phyloP scores from a whole-genome alignment of 92 coral and sea anemone genomes.

The Hydrozoanthus gracilis region DNA sequence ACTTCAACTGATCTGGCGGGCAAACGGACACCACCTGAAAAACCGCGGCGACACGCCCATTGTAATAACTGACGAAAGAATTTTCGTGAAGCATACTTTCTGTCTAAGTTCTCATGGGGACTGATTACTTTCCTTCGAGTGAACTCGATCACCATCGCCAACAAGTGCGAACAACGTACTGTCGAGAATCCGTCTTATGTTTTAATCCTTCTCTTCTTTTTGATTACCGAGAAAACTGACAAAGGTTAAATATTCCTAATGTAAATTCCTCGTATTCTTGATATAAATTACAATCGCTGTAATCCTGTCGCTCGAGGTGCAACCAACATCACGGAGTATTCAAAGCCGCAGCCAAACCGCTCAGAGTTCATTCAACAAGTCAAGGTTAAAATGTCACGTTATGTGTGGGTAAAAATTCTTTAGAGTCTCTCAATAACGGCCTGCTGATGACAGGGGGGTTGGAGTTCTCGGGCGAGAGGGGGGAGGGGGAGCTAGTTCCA shows the following conservation, averaged over 20 bases:
- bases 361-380: not conserved
- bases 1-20: too few species aligned
- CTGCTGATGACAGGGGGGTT: constrained; percentile 23
- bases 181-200: not conserved
- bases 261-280: not conserved
- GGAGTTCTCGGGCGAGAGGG: constrained; percentile 38
- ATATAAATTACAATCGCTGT: not conserved
- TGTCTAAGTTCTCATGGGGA: not conserved
- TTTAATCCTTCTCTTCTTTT: not conserved
- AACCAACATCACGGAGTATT: not conserved
- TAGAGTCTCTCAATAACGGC: constrained; percentile 20
- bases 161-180: not conserved
- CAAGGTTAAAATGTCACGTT: constrained; percentile 33
- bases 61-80: not conserved
- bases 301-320: not conserved
- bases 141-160: not conserved
- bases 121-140: not conserved
- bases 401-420: constrained; percentile 42
- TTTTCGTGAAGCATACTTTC: not conserved
- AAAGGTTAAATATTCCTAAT: not conserved
- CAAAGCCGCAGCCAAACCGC: not conserved
- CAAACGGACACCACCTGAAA: too few species aligned
- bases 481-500: constrained; percentile 41
- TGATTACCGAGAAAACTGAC: not conserved
- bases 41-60: too few species aligned